phyloP scores from a whole-genome alignment of 2,797 vertebrate species.

The Enteromius unitaeniatus region DNA sequence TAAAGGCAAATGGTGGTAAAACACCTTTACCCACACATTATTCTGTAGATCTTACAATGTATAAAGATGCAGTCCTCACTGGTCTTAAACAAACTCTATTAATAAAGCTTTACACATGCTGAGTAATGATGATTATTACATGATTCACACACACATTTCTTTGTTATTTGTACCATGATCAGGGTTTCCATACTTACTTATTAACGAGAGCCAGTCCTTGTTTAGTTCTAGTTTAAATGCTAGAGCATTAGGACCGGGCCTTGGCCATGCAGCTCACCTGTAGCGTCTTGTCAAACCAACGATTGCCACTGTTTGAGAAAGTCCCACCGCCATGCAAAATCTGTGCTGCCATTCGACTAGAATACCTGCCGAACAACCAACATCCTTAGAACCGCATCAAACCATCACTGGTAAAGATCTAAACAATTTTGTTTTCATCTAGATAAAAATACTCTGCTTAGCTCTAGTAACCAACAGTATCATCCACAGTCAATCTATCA shows the following conservation, averaged over 20 bases:
- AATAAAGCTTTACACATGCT: background rate
- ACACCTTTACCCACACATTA: no score
- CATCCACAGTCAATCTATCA: background rate
- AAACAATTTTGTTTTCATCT: no score
- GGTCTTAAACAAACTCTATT: no score
- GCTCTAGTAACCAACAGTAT: background rate
- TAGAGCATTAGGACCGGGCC: background rate
- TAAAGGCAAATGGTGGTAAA: no score
- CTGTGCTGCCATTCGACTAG: conserved; percentile 86
- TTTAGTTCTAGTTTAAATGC: background rate
- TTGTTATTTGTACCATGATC: background rate
- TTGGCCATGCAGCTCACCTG: conserved; percentile 71
- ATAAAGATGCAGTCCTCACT: no score
- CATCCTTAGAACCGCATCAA: background rate
- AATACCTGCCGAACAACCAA: conserved; percentile 74
- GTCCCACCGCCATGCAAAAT: conserved; percentile 85
- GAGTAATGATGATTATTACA: background rate
- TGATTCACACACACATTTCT: background rate
- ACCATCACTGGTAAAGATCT: background rate
- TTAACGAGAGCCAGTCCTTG: background rate
- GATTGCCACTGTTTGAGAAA: conserved; percentile 87
- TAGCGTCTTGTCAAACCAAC: conserved; percentile 88
- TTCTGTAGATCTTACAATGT: no score
- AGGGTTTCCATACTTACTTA: background rate
- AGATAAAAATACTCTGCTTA: background rate